Evolutionary conservation across 2,888 invertebrate species (phyloP), one percentile per base, ranked within the genome.

Genomic region (Rhamnusium bicolor): DNA sequence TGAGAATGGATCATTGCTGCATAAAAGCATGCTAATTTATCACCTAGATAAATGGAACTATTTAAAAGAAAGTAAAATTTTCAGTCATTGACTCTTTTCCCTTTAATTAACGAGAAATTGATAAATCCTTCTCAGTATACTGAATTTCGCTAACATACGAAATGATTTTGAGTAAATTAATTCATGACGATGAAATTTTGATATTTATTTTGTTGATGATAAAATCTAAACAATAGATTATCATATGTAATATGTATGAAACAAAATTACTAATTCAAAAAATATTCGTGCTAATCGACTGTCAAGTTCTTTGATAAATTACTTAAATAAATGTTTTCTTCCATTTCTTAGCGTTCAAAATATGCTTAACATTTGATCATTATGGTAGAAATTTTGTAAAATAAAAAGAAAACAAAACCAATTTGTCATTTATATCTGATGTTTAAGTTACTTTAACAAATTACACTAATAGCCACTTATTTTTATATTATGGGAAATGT

Each of bases 211-310:
- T 76, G 54, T 72, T 72, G 69, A 67, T 69, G 77, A 81, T 80
- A 81, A 80, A 81, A 81, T 81, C 80, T 80, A 81, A 80, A 83
- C 81, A 82, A 82, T 81, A 76, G 81, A 82, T 82, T 83, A 80
- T 79, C 77, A 76, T 77, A 81, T 82, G 75, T 79, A 82, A 81
- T 81, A 82, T 81, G 80, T 81, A 83, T 81, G 80, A 81, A 81
- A 82, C 80, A 81, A 62, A 81, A 84, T 84, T 83, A 83, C 75
- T 80, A 73, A 83, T 81, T 81, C 79, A 81, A 83, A 83, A n/a
- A 83, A 78, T 81, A 84, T 83, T 82, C 82, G 77, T 74, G 79
- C 81, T 82, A 82, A 83, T 82, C 83, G 81, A 82, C 79, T 80
- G 83, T 82, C 84, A 82, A 71, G 69, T 73, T 32, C 49, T 70